Conservation (phyloP, 2,888 invertebrate species). For the Bruchidius siliquastri region DNA sequence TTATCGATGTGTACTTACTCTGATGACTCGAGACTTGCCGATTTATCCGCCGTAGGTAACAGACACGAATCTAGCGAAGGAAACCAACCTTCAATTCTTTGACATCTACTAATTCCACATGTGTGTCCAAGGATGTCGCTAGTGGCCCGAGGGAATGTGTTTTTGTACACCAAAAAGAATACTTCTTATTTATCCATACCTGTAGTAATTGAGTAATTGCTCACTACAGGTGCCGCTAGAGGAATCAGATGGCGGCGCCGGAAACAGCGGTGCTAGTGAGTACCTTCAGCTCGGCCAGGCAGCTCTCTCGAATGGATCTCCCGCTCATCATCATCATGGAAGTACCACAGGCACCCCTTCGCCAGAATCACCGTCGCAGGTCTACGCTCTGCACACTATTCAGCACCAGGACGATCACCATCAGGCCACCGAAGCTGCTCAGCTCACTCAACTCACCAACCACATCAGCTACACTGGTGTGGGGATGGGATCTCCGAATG, state of each 20-base stretch:
- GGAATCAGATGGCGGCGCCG: slow-evolving; percentile 27
- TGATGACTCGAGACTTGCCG: too few relatives aligned
- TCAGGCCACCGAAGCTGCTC: slow-evolving; percentile 32
- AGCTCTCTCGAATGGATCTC: slow-evolving; percentile 35
- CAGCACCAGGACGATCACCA: slow-evolving; percentile 32
- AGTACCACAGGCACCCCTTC: slow-evolving; percentile 37
- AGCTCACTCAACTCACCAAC: slow-evolving; percentile 42
- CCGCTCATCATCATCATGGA: slow-evolving; percentile 30
- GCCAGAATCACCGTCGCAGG: slow-evolving; percentile 34
- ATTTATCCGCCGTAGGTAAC: too few relatives aligned
- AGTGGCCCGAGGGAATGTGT: too few relatives aligned
- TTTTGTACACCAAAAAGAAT: too few relatives aligned
- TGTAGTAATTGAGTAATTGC: not conserved
- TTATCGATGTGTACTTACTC: too few relatives aligned
- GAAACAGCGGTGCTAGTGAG: slow-evolving; percentile 21
- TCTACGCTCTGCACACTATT: slow-evolving; percentile 20
- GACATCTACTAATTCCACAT: too few relatives aligned
- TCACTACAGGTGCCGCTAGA: slow-evolving; percentile 33
- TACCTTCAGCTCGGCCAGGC: slow-evolving; percentile 40
- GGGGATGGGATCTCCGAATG: slow-evolving; percentile 15
- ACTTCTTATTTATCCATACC: not conserved
- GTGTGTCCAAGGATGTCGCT: too few relatives aligned
- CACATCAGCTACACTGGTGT: slow-evolving; percentile 42
- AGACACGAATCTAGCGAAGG: too few relatives aligned
- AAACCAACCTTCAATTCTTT: too few relatives aligned